Percentiles rank a stretch among this genome's conserved stretches.
These are phyloP conservation scores for Parazoanthus atlanticus DNA, from an alignment of 92 coral and sea anemone species.

Conservation along the genomic window DNA sequence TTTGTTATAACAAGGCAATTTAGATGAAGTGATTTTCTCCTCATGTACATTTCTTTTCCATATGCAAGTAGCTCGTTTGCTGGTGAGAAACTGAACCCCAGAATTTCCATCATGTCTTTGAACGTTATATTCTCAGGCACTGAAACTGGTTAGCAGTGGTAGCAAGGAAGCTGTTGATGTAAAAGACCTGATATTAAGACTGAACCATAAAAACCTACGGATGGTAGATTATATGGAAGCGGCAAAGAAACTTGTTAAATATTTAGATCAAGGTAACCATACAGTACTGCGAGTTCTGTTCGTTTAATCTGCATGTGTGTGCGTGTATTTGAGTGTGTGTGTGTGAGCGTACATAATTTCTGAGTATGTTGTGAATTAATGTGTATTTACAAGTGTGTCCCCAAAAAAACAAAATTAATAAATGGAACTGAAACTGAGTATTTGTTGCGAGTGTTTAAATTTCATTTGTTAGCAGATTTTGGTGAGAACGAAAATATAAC, in stretches of 20 bases:
- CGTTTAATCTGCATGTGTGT: not conserved
- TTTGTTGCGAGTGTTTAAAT: too few species aligned
- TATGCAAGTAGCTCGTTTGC: not conserved
- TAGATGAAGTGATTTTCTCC: too few species aligned
- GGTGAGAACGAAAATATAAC: too few species aligned
- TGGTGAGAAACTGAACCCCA: not conserved
- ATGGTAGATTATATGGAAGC: slow-evolving; percentile 50
- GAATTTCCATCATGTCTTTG: not conserved
- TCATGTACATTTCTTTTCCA: too few species aligned
- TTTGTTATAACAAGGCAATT: not conserved
- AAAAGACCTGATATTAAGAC: slow-evolving; percentile 3
- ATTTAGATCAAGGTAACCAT: slow-evolving; percentile 24
- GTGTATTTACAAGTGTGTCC: too few species aligned
- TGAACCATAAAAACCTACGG: slow-evolving; percentile 11
- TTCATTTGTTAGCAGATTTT: too few species aligned
- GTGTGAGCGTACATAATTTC: not conserved
- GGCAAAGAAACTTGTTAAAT: slow-evolving; percentile 25
- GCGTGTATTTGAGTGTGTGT: not conserved
- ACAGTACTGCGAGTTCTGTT: not conserved
- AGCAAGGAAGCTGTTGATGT: slow-evolving; percentile 26
- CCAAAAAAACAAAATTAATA: too few species aligned
- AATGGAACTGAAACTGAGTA: too few species aligned
- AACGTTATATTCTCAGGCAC: slow-evolving; percentile 7
- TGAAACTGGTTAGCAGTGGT: slow-evolving; percentile 35
- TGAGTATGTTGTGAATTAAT: too few species aligned